Conservation (phyloP, 2,888 invertebrate species). For the Cylindroiulus punctatus region DNA sequence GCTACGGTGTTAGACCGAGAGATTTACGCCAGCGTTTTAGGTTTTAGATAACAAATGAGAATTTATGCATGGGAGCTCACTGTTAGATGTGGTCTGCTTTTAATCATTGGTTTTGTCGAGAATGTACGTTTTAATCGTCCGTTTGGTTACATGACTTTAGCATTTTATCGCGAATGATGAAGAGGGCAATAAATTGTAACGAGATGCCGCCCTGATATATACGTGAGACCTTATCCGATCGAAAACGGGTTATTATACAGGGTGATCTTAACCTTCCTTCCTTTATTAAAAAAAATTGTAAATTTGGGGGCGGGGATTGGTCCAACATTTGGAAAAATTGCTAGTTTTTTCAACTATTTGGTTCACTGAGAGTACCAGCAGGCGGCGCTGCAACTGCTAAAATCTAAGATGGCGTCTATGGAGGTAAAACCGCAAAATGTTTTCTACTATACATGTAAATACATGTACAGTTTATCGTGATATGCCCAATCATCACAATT, state of each 20-base stretch:
- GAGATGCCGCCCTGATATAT: not conserved
- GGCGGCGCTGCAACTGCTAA: too few relatives aligned
- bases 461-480: too few relatives aligned
- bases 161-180: not conserved
- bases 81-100: constrained; percentile 33
- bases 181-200: constrained; percentile 10
- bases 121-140: not conserved
- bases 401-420: too few relatives aligned
- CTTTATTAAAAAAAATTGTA: too few relatives aligned
- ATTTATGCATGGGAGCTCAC: constrained; percentile 9
- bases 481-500: too few relatives aligned
- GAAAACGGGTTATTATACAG: not conserved
- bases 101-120: constrained; percentile 25
- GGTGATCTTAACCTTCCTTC: too few relatives aligned
- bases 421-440: too few relatives aligned
- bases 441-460: too few relatives aligned
- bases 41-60: not conserved
- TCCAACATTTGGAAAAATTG: too few relatives aligned
- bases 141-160: not conserved
- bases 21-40: not conserved
- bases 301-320: too few relatives aligned
- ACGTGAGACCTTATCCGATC: not conserved
- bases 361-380: too few relatives aligned
- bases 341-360: too few relatives aligned
- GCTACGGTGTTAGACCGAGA: not conserved